phyloP scores from a whole-genome alignment of 1,140 invertebrate species.

The Cydia pomonella region DNA sequence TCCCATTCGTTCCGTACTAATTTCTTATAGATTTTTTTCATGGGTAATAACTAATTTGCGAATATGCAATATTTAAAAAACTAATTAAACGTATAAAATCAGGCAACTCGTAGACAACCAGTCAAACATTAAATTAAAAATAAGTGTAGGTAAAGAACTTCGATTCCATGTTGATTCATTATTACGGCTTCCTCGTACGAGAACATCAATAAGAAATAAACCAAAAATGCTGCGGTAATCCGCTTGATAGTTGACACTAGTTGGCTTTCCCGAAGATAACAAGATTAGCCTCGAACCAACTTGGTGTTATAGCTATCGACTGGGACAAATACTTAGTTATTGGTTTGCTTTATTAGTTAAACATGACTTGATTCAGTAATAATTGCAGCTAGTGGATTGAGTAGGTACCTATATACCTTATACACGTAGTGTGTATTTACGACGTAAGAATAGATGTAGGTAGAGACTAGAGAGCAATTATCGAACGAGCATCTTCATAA shows the following conservation, averaged over 20 bases:
- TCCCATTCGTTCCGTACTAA: no score
- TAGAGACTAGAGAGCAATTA: no score
- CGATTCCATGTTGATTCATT: neutral
- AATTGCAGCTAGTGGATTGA: neutral
- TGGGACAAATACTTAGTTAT: slow-evolving; percentile 13
- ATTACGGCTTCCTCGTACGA: neutral
- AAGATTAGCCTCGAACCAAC: slow-evolving; percentile 11
- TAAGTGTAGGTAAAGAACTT: neutral
- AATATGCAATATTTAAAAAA: no score
- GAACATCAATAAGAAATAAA: slow-evolving; percentile 29
- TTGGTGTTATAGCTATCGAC: neutral
- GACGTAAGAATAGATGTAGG: no score
- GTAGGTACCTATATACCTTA: neutral
- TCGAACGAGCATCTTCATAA: no score
- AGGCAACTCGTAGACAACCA: no score
- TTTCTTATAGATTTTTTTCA: no score
- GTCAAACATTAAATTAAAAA: no score
- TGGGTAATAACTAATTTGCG: no score
- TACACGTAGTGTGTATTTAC: no score
- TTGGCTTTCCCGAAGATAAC: slow-evolving; percentile 13
- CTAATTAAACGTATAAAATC: no score
- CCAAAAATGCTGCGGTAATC: slow-evolving; percentile 13
- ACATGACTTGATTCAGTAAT: neutral
- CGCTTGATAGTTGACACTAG: slow-evolving; percentile 26
- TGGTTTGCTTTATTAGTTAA: slow-evolving; percentile 2